Percentiles rank a stretch among this genome's conserved stretches.
Conservation (phyloP, 2,797 vertebrate genomes). For the Liasis olivaceus region DNA sequence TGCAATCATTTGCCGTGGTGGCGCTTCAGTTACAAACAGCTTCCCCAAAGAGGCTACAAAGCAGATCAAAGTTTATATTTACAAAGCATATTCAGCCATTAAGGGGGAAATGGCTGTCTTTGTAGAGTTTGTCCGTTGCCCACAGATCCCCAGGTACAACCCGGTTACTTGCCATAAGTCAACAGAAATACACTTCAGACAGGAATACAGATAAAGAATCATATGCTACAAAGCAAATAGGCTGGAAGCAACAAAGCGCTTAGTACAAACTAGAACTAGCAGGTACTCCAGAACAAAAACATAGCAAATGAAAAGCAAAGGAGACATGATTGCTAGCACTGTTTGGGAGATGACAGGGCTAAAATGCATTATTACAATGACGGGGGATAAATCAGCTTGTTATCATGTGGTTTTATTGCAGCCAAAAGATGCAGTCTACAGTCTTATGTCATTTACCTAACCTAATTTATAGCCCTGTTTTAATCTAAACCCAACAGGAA, state of each 20-base stretch:
- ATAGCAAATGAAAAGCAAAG: background rate
- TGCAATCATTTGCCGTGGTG: background rate
- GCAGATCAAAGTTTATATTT: background rate
- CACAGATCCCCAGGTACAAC: background rate
- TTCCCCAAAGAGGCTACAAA: background rate
- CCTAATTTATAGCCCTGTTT: background rate
- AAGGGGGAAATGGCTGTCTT: background rate
- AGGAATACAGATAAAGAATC: background rate
- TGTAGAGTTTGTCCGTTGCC: background rate
- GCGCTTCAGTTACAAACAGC: background rate
- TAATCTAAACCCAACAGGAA: background rate
- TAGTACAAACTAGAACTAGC: background rate
- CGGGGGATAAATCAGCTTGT: background rate
- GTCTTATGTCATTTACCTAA: background rate
- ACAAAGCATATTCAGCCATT: background rate
- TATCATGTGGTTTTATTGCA: background rate
- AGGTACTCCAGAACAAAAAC: background rate
- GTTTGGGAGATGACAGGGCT: background rate
- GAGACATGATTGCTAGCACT: background rate
- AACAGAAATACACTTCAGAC: background rate
- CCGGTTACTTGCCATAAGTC: background rate
- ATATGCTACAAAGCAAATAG: background rate
- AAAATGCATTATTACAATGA: accelerated
- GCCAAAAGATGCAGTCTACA: accelerated
- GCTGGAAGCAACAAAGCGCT: background rate